Percentiles rank a stretch among this genome's conserved stretches.
Conservation (phyloP, 2,888 invertebrate species). For the Zele albiditarsus region DNA sequence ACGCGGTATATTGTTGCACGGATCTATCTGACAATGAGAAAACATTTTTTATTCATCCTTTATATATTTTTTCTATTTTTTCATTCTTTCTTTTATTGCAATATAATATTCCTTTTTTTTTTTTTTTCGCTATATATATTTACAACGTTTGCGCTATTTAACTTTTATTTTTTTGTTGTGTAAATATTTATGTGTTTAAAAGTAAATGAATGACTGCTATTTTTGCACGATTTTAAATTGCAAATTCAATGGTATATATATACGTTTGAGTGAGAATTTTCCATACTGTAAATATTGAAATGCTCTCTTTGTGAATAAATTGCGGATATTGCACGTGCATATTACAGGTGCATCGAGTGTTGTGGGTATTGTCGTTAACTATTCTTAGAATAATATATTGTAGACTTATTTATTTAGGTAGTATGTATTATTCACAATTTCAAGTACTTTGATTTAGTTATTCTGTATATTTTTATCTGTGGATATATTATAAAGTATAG, state of each 20-base stretch:
- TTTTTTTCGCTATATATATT: neutral
- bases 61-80: conserved; percentile 10
- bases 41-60: conserved; percentile 10
- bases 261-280: neutral
- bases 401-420: neutral
- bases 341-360: conserved; percentile 41
- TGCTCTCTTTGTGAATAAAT: conserved; percentile 16
- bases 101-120: neutral
- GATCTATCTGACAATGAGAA: conserved; percentile 19
- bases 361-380: neutral
- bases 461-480: neutral
- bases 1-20: conserved; percentile 18
- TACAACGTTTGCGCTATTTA: neutral
- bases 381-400: neutral
- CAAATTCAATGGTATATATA: neutral
- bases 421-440: conserved; percentile 1
- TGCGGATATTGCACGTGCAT: conserved; percentile 44
- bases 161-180: too few species aligned
- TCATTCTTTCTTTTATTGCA: conserved; percentile 4
- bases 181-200: too few species aligned
- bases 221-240: neutral
- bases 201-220: too few species aligned
- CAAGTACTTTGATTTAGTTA: neutral
- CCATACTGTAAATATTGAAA: neutral
- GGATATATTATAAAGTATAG: too few species aligned